Evolutionary conservation across 2,888 invertebrate genomes (phyloP), one percentile per base, ranked within the genome.

Genomic region (Camponotus fellah): DNA sequence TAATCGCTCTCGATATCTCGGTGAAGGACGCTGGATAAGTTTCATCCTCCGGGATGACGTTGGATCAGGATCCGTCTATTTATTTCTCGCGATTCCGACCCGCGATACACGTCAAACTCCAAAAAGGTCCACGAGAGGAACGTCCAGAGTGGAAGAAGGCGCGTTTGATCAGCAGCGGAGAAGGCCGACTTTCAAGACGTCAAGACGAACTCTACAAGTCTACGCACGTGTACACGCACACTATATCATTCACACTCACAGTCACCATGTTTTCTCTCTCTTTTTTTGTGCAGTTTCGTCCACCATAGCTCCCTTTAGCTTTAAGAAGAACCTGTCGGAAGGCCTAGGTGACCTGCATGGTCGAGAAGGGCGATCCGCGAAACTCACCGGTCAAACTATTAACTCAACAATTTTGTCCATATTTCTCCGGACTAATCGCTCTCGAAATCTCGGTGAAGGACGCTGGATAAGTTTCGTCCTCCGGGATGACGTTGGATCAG

Each of bases 281-380:
- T 92, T 91, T 90, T 93, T 86, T 92, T 92, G 94, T 95, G 82
- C 95, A 96, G 98, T 98, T 83, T 97, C 98, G 65, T 98, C 98
- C 56, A 96, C 97, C 94, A 98, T 99, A 93, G 97, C 98, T 3
- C 98, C 98, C 71, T 99, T 99, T 95, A 98, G 98, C 89, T 95
- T 95, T 90, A 96, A 96, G 94, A 95, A 96, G 92, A 95, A 95
- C 91, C 95, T 96, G 76, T 95, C 95, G 88, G 98, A 98, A 95
- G 98, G 98, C 82, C 97, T 98, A 98, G 85, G 98, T 98, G 94
- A 97, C 98, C 89, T 98, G 98, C 95, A 97, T 98, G 95, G 98
- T 98, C 94, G 96, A 98, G 94, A 98, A 98, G 95, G 98, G 99
- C 34, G 99, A 99, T 95, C 96, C 98, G 91, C 99, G 60, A 71